Conservation (phyloP, 2,797 vertebrate genomes). For the Eupleurogrammus muticus region DNA sequence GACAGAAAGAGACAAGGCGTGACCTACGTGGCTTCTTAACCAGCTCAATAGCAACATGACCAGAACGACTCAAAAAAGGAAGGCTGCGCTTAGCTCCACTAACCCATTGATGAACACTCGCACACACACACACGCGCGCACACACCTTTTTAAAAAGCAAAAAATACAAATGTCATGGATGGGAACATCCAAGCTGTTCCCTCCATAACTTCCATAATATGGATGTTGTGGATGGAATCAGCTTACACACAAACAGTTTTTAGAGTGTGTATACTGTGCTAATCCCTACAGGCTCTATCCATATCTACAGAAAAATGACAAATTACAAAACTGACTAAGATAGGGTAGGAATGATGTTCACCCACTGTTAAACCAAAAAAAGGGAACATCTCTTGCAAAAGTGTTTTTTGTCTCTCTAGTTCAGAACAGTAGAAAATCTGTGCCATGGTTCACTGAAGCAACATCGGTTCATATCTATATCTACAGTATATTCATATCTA, state of each 20-base stretch:
- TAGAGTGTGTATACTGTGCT: background rate
- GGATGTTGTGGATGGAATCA: background rate
- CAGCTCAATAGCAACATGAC: conserved; percentile 57
- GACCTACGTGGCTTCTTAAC: conserved; percentile 66
- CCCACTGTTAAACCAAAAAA: conserved; percentile 8
- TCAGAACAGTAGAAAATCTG: background rate
- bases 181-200: background rate
- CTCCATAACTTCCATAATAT: background rate
- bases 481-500: no score
- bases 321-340: background rate
- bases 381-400: background rate
- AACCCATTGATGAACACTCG: conserved; percentile 17
- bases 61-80: conserved; percentile 32
- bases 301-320: background rate
- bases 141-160: background rate
- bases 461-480: background rate
- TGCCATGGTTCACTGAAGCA: background rate
- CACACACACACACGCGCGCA: conserved; percentile 6
- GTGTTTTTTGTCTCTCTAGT: background rate
- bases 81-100: conserved; percentile 21
- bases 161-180: background rate
- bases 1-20: conserved; percentile 74
- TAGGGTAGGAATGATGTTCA: background rate
- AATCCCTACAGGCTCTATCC: background rate
- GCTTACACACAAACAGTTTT: background rate